These are phyloP conservation scores for Xanthorhoe designata DNA, from an alignment of 2,888 invertebrate genomes.

Conservation along the genomic window DNA sequence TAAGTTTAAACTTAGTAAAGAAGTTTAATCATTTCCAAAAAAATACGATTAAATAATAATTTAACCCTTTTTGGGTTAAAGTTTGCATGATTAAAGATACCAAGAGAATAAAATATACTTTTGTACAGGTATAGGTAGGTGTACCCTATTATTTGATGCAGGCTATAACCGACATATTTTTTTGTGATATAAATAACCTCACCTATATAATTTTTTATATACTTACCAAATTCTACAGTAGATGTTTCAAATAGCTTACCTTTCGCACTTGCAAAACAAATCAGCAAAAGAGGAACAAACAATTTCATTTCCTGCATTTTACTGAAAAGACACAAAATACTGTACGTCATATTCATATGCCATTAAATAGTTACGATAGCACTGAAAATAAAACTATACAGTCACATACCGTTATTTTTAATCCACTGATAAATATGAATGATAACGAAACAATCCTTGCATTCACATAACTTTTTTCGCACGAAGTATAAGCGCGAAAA, in stretches of 20 bases:
- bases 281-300: slow-evolving; percentile 45
- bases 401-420: background rate
- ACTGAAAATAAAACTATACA: background rate
- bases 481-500: slow-evolving; percentile 30
- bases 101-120: too few relatives aligned
- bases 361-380: background rate
- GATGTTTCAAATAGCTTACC: slow-evolving; percentile 46
- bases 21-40: too few relatives aligned
- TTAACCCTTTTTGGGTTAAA: too few relatives aligned
- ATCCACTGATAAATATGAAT: background rate
- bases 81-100: too few relatives aligned
- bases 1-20: too few relatives aligned
- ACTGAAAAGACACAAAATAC: slow-evolving; percentile 10
- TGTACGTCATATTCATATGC: slow-evolving; percentile 6
- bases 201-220: background rate
- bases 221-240: background rate
- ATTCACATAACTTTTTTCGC: slow-evolving; percentile 8
- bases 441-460: background rate
- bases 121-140: too few relatives aligned
- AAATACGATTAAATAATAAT: too few relatives aligned
- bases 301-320: slow-evolving; percentile 52
- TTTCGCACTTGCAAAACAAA: slow-evolving; percentile 55
- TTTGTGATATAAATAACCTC: background rate
- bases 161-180: background rate
- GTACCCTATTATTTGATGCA: too few relatives aligned